Evolutionary conservation across 1,140 invertebrate species (phyloP).

Genomic region (Cyrtorhinus lividipennis): DNA sequence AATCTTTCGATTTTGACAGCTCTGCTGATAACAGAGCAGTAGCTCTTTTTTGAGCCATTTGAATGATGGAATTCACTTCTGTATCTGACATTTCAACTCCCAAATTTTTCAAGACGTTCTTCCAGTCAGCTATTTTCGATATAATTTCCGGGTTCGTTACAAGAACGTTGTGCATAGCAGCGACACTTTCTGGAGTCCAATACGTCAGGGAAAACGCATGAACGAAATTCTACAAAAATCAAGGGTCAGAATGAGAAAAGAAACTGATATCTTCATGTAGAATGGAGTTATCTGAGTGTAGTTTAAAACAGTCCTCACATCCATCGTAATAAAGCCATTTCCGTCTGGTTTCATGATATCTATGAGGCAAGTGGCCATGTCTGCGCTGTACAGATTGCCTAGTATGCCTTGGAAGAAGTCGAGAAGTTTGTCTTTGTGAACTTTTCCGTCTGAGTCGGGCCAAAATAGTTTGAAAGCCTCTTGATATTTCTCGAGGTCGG

Average conservation of each 20-base stretch:
- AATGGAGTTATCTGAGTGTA: neutral
- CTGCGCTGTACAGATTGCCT: conserved; percentile 10
- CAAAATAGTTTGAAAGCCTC: conserved; percentile 6
- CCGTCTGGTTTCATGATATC: conserved; percentile 13
- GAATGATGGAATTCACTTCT: neutral
- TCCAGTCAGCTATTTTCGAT: conserved; percentile 10
- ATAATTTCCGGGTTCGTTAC: neutral
- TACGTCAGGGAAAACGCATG: conserved; percentile 9
- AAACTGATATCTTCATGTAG: neutral
- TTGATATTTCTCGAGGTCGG: neutral
- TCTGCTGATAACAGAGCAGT: neutral
- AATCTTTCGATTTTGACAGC: neutral
- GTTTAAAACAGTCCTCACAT: neutral
- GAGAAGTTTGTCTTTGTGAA: conserved; percentile 6
- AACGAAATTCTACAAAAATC: conserved; percentile 9
- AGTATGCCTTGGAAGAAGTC: conserved; percentile 9
- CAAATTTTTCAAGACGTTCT: neutral
- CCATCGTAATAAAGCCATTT: conserved; percentile 8
- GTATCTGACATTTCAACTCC: conserved; percentile 6
- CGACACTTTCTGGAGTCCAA: conserved; percentile 13
- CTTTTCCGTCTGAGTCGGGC: conserved; percentile 5
- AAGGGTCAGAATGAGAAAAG: neutral
- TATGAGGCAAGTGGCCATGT: neutral
- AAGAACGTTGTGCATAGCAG: conserved; percentile 13
- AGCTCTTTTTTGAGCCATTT: conserved; percentile 1